Evolutionary conservation across 2,113 vertebrate species (phyloP), one percentile per base, ranked within the genome.

Genomic region (Petroica traversi): DNA sequence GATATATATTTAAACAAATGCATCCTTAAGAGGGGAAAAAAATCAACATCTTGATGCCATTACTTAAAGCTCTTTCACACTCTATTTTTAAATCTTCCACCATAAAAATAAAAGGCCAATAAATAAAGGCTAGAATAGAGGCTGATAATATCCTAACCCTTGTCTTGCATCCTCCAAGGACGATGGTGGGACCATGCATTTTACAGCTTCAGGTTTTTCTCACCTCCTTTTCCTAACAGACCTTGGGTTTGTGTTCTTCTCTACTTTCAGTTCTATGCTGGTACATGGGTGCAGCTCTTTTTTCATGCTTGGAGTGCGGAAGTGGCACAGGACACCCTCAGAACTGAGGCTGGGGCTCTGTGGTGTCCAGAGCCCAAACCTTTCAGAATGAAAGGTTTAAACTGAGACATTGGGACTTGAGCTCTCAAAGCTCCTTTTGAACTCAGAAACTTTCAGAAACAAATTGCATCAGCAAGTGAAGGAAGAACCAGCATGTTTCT

Each of bases 181-280:
- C 0, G 0, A 61, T 6, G 7, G 45, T 34, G 33, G 41, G 82
- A 80, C 48, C 11, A n/a, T 1, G 0, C 12, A 48, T 31, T 81
- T 81, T 48, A 43, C 5, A 69, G 28, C 48, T 81, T 18, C 22
- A 14, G 13, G 9, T 89, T 72, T 76, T 54, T 26, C 58, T 51
- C 0, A 0, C 19, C 46, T 73, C 33, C 69, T 49, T 34, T 64
- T 66, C 28, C 5, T 15, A 18, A 19, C 61, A 89, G 63, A 11
- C 28, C 40, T 25, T 40, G n/a, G 11, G 8, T 67, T 77, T 6
- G 1, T 45, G 24, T 22, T 73, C 45, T 36, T 58, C 33, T 18
- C 19, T 83, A 36, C 48, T 38, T 26, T 74, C 33, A 5, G 3
- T 67, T 24, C 62, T 25, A 17, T 19, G 8, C 34, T 68, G 38